Evolutionary conservation across 2,888 invertebrate genomes (phyloP).

Genomic region (Acanthacorydalis orientalis): DNA sequence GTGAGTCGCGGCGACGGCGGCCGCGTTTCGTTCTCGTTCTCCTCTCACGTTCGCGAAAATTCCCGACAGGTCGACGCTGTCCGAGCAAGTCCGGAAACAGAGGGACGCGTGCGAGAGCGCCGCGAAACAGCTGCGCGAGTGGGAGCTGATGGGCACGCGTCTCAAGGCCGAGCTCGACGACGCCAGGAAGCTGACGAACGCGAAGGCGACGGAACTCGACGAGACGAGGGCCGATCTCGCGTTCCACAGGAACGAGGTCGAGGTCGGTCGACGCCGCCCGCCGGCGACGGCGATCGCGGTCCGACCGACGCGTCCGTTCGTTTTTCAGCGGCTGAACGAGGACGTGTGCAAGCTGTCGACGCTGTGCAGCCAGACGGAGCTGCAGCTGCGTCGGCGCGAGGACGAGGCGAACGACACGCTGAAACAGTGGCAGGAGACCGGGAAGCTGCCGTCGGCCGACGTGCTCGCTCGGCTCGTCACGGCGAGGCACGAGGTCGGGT

Average conservation of each 20-base stretch:
- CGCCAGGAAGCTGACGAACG: conserved; percentile 31
- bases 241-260: conserved; percentile 36
- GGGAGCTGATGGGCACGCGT: conserved; percentile 34
- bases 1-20: no score
- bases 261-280: conserved; percentile 23
- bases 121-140: conserved; percentile 31
- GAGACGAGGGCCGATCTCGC: conserved; percentile 33
- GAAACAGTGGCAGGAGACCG: conserved; percentile 25
- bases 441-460: conserved; percentile 22
- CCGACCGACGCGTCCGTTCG: conserved; percentile 3
- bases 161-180: conserved; percentile 37
- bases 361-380: conserved; percentile 28
- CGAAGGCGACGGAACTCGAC: conserved; percentile 33
- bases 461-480: conserved; percentile 22
- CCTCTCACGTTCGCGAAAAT: background rate
- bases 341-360: conserved; percentile 40
- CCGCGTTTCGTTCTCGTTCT: no score
- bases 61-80: conserved; percentile 11
- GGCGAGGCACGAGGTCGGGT: conserved; percentile 23
- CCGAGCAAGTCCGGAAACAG: conserved; percentile 23
- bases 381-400: conserved; percentile 21
- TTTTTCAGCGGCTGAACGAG: conserved; percentile 32
- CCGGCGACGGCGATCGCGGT: no score
- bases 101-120: conserved; percentile 24
- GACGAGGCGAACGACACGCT: conserved; percentile 24